phyloP scores from a whole-genome alignment of 1,140 invertebrate species.

The Monochamus saltuarius region DNA sequence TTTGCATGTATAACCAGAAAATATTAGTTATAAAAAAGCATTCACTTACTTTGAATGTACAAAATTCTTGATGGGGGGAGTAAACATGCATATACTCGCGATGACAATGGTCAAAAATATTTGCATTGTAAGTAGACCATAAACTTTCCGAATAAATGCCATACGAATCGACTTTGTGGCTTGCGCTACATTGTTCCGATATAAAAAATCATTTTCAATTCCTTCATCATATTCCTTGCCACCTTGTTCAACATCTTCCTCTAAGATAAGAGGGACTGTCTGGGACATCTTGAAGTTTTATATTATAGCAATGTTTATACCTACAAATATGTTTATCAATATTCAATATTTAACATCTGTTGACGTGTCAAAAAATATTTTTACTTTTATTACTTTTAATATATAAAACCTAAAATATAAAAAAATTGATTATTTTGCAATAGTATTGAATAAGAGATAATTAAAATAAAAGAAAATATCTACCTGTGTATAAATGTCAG shows the following conservation, averaged over 20 bases:
- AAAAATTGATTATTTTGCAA: too few relatives aligned
- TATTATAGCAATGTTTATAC: too few relatives aligned
- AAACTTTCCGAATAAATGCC: constrained; percentile 82
- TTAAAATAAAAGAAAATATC: too few relatives aligned
- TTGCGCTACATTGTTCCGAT: constrained; percentile 68
- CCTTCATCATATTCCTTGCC: constrained; percentile 57
- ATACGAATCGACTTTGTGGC: constrained; percentile 65
- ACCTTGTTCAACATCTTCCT: constrained; percentile 62
- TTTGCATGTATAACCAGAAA: too few relatives aligned
- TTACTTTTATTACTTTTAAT: too few relatives aligned
- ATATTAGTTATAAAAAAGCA: too few relatives aligned
- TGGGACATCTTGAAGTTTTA: constrained; percentile 23
- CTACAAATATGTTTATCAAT: too few relatives aligned
- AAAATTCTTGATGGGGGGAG: constrained; percentile 64
- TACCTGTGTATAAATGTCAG: too few relatives aligned
- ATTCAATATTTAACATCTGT: too few relatives aligned
- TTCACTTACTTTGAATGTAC: constrained; percentile 61
- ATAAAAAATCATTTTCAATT: constrained; percentile 67
- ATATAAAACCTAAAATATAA: too few relatives aligned
- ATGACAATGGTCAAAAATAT: constrained; percentile 70
- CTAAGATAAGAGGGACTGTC: constrained; percentile 51
- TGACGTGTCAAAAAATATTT: too few relatives aligned
- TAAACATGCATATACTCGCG: constrained; percentile 63
- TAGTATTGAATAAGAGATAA: too few relatives aligned
- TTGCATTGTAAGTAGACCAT: constrained; percentile 74